Evolutionary conservation across 2,888 invertebrate species (phyloP).

Genomic region (Mesochorus sp.): DNA sequence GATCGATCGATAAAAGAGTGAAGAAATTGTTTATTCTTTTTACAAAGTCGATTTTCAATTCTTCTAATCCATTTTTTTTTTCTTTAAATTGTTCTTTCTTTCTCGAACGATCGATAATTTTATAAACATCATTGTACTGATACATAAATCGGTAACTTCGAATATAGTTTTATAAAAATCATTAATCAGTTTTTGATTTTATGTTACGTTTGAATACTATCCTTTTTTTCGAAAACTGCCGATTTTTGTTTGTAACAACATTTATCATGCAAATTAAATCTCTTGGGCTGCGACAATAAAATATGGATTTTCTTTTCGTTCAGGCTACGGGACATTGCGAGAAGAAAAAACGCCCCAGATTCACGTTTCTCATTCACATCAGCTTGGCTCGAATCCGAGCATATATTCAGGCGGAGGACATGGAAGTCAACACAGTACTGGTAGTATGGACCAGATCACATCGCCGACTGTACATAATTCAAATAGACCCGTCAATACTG

Average conservation of each 20-base stretch:
- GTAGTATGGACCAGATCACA: slow-evolving; percentile 79
- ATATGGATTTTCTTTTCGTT: background rate
- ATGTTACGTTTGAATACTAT: background rate
- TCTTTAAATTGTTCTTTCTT: slow-evolving; percentile 9
- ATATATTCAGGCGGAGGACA: slow-evolving; percentile 81
- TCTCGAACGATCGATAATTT: background rate
- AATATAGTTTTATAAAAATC: slow-evolving; percentile 1
- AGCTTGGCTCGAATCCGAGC: slow-evolving; percentile 87
- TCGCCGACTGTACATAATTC: slow-evolving; percentile 84
- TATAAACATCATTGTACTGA: background rate
- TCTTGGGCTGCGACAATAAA: background rate
- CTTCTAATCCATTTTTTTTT: background rate
- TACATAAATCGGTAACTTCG: slow-evolving; percentile 31
- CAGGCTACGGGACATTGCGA: slow-evolving; percentile 90
- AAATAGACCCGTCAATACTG: slow-evolving; percentile 84
- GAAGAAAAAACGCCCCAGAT: slow-evolving; percentile 85
- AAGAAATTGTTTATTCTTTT: background rate
- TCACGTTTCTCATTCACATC: slow-evolving; percentile 79
- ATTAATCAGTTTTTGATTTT: background rate
- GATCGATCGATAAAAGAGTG: slow-evolving; percentile 14
- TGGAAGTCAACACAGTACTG: slow-evolving; percentile 80
- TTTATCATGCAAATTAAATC: background rate
- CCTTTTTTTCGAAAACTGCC: background rate
- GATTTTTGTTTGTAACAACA: slow-evolving; percentile 5
- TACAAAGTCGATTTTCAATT: background rate